Evolutionary conservation across 2,113 vertebrate species (phyloP), one percentile per base, ranked within the genome.

Genomic region (Mungos mungo): DNA sequence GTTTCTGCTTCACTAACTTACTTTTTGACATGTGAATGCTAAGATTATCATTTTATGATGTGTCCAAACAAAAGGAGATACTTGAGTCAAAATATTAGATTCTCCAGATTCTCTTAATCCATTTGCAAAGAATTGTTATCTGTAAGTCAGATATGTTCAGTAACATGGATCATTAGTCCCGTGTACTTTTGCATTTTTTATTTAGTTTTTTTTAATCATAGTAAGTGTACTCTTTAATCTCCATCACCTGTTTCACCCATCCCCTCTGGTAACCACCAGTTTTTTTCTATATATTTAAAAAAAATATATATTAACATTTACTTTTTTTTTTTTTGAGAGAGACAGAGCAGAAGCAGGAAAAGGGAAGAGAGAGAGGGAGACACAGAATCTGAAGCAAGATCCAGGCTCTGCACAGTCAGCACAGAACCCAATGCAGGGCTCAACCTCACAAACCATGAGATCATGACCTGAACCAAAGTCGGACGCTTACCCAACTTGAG

Each of bases 1-100:
- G 54, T 92, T 91, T 90, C 25, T 21, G 79, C 77, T 60, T 96
- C 94, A 80, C 86, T 87, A 11, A 69, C 66, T 91, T 76, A 38
- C 57, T 25, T 68, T 38, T 71, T 74, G 50, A 79, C 82, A 92
- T 92, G 60, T 90, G 90, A 63, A 52, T 21, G 19, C 38, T 79
- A 63, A 85, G 79, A 52, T 68, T 31, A 71, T n/a, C 66, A 31
- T 68, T 83, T 79, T 38, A 80, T 93, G 74, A 90, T 35, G 13
- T 84, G 31, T 31, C 74, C 27, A n/a, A 41, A 45, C 87, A 69
- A 82, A 96, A 25, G 11, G 72, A 63, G 54, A n/a, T 80, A 96
- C 83, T 60, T 79, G n/a, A 74, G 79, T 93, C 68, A 89, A 97
- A 77, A 79, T 52, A 87, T 35, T 72, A 79, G 14, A 74, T 35